phyloP scores from a whole-genome alignment of 2,113 vertebrate species.

The Dipodomys merriami region DNA sequence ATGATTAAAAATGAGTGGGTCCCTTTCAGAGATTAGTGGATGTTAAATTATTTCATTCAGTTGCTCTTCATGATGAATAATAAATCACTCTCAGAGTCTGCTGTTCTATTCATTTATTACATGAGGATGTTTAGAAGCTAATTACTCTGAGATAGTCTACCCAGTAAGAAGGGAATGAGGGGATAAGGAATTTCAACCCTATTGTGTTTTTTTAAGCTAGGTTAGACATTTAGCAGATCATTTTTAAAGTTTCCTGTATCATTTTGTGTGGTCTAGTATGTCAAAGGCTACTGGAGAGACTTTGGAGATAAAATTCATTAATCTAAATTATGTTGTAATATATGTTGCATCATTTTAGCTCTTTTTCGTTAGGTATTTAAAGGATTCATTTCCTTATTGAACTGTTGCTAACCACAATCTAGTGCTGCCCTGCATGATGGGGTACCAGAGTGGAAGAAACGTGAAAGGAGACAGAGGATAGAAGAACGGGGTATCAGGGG shows the following conservation, averaged over 20 bases:
- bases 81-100: slow-evolving; percentile 85
- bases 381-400: slow-evolving; percentile 25
- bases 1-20: slow-evolving; percentile 70
- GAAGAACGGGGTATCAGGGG: too few relatives aligned
- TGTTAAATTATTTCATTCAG: slow-evolving; percentile 85
- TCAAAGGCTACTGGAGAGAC: slow-evolving; percentile 1
- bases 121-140: slow-evolving; percentile 84
- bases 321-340: slow-evolving; percentile 22
- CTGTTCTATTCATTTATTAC: slow-evolving; percentile 85
- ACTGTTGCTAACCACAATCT: not conserved
- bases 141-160: slow-evolving; percentile 81
- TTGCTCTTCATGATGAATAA: slow-evolving; percentile 86
- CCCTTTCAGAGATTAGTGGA: slow-evolving; percentile 80
- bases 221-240: slow-evolving; percentile 2
- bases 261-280: not conserved
- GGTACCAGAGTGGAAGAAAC: too few relatives aligned
- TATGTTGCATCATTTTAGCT: slow-evolving; percentile 3
- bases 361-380: not conserved
- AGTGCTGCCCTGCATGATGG: too few relatives aligned
- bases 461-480: too few relatives aligned
- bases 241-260: slow-evolving; percentile 11
- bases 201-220: not conserved
- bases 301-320: slow-evolving; percentile 33
- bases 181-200: not conserved
- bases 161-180: slow-evolving; percentile 24